A percentile compares a stretch with the other conserved stretches of the same genome.
Evolutionary conservation across 2,113 vertebrate species (phyloP).

Genomic region (Anhinga anhinga): DNA sequence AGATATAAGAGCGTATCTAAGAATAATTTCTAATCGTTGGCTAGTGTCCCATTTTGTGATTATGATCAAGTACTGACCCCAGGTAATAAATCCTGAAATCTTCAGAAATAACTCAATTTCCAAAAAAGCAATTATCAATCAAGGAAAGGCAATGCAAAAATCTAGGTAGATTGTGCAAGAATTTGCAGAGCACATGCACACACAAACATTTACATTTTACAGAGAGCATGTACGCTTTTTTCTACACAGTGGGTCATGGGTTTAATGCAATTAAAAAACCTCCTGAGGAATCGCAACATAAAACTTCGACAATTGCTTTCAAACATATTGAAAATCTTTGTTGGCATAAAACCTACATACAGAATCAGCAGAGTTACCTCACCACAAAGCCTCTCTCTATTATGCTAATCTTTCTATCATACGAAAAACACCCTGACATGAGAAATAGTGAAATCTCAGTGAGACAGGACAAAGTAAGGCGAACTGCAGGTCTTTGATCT

Average conservation of each 20-base stretch:
- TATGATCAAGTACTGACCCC: background rate
- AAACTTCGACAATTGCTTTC: background rate
- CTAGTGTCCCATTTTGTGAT: background rate
- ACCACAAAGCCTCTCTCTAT: background rate
- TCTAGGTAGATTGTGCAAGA: background rate
- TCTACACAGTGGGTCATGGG: background rate
- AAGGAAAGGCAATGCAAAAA: background rate
- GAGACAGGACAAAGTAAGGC: slow-evolving; percentile 22
- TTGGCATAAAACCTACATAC: background rate
- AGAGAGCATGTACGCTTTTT: background rate
- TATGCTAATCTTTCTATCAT: slow-evolving; percentile 31
- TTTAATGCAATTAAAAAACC: slow-evolving; percentile 2
- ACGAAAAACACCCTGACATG: slow-evolving; percentile 10
- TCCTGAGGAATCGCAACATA: background rate
- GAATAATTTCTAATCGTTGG: background rate
- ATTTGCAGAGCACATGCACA: background rate
- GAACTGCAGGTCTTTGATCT: slow-evolving; percentile 38
- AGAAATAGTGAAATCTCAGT: slow-evolving; percentile 44
- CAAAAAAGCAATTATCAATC: background rate
- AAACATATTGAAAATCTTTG: background rate
- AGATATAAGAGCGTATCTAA: background rate
- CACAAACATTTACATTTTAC: background rate
- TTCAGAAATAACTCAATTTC: background rate
- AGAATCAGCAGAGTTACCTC: slow-evolving; percentile 4
- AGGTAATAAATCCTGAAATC: background rate